Conservation (phyloP, 2,797 vertebrate genomes). For the Coregonus sp. region DNA sequence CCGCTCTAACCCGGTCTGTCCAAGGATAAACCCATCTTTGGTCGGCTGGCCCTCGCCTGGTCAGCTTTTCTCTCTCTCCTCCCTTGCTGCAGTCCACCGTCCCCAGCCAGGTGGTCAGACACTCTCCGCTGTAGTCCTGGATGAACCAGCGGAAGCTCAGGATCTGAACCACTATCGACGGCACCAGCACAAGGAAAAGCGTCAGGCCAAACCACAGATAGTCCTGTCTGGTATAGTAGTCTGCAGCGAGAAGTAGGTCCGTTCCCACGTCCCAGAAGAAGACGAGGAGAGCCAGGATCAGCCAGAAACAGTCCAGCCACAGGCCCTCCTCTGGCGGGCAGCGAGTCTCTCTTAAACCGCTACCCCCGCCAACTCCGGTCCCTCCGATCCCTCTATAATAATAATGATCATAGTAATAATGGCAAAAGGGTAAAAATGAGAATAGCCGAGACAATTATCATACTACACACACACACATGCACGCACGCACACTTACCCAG, state of each 20-base stretch:
- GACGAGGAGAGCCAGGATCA: slow-evolving; percentile 92
- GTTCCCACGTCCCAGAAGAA: slow-evolving; percentile 98
- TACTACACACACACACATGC: neutral
- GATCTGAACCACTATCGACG: slow-evolving; percentile 95
- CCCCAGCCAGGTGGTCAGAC: slow-evolving; percentile 73
- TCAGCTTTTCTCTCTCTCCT: slow-evolving; percentile 75
- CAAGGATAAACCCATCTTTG: slow-evolving; percentile 76
- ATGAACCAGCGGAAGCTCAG: slow-evolving; percentile 99
- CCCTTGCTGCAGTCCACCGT: slow-evolving; percentile 77
- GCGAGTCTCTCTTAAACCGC: slow-evolving; percentile 70
- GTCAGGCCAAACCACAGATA: slow-evolving; percentile 94
- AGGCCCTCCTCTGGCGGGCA: slow-evolving; percentile 82
- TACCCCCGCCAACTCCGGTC: slow-evolving; percentile 50
- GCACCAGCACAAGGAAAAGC: slow-evolving; percentile 94
- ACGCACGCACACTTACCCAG: neutral
- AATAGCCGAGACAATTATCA: neutral
- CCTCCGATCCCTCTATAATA: slow-evolving; percentile 41
- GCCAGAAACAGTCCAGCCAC: slow-evolving; percentile 98
- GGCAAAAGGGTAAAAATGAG: neutral
- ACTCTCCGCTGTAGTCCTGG: slow-evolving; percentile 94
- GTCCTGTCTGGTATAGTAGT: slow-evolving; percentile 91
- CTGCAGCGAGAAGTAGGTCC: slow-evolving; percentile 92
- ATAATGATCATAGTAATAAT: neutral
- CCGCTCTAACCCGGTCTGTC: slow-evolving; percentile 88
- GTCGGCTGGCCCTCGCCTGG: slow-evolving; percentile 81